Evolutionary conservation across 2,888 invertebrate genomes (phyloP).

Genomic region (Linnaemya vulpina): DNA sequence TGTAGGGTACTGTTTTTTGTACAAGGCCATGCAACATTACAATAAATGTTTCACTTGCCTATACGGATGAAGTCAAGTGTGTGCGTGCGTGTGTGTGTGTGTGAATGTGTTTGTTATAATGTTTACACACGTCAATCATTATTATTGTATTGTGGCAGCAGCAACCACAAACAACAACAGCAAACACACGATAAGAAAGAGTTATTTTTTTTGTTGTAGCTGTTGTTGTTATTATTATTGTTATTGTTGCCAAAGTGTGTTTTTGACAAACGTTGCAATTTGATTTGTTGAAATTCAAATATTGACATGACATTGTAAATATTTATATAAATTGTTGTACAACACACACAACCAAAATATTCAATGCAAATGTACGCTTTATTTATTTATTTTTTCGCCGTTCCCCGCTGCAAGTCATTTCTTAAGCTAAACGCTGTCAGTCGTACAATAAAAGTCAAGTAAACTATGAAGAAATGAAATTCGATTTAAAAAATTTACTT

Average conservation of each 20-base stretch:
- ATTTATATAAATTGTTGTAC: constrained; percentile 47
- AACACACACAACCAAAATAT: constrained; percentile 19
- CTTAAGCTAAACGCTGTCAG: constrained; percentile 2
- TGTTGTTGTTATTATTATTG: constrained; percentile 31
- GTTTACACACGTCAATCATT: constrained; percentile 66
- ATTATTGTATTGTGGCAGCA: constrained; percentile 56
- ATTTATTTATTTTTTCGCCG: background rate
- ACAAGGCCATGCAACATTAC: background rate
- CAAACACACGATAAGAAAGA: constrained; percentile 32
- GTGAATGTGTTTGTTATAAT: no score
- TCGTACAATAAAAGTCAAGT: constrained; percentile 13
- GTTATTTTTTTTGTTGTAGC: constrained; percentile 16
- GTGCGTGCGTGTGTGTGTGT: no score
- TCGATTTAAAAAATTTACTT: constrained; percentile 47
- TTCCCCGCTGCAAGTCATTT: constrained; percentile 3
- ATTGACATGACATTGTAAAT: constrained; percentile 70
- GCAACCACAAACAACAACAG: constrained; percentile 26
- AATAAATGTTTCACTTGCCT: constrained; percentile 19
- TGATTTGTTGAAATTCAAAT: constrained; percentile 70
- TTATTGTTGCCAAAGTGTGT: constrained; percentile 63
- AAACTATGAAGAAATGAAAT: constrained; percentile 33
- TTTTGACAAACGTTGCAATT: constrained; percentile 70
- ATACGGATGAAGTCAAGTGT: constrained; percentile 30
- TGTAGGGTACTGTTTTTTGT: constrained; percentile 4
- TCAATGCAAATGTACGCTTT: constrained; percentile 41